Conservation (phyloP, 1,140 invertebrate species). For the Eumaeus atala region DNA sequence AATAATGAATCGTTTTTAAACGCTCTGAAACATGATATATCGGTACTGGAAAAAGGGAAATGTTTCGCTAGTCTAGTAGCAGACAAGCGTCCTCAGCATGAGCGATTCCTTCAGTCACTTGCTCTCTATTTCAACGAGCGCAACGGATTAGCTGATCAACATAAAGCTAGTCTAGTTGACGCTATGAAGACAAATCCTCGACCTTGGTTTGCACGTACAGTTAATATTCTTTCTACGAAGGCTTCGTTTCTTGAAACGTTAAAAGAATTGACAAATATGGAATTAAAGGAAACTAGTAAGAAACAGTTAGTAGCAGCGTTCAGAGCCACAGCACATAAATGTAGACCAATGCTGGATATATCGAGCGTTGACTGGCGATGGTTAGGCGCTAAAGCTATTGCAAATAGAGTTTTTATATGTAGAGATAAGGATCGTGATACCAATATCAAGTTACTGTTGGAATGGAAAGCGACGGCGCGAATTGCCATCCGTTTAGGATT, state of each 20-base stretch:
- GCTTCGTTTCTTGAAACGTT: neutral
- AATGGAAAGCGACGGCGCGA: constrained; percentile 27
- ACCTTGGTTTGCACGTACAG: constrained; percentile 24
- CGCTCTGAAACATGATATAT: constrained; percentile 32
- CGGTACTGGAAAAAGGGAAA: constrained; percentile 24
- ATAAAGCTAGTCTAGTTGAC: constrained; percentile 22
- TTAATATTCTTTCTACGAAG: constrained; percentile 20
- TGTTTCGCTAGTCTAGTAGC: constrained; percentile 20
- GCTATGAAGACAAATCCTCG: constrained; percentile 18
- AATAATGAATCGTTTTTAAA: constrained; percentile 38
- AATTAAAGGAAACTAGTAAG: constrained; percentile 14
- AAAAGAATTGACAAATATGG: neutral
- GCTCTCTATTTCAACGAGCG: constrained; percentile 40
- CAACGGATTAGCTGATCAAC: constrained; percentile 32
- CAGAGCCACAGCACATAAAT: constrained; percentile 32
- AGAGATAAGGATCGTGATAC: constrained; percentile 27
- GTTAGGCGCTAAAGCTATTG: constrained; percentile 38
- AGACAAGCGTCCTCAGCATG: constrained; percentile 26
- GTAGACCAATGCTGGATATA: constrained; percentile 33
- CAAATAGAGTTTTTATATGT: constrained; percentile 33
- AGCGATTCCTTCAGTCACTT: constrained; percentile 35
- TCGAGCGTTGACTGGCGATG: constrained; percentile 27
- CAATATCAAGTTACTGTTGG: constrained; percentile 27
- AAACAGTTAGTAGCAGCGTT: constrained; percentile 27
- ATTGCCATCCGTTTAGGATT: constrained; percentile 30